Base-by-base conservation (phyloP, 2,888 invertebrate species). In the Drosophila planitibia region DNA sequence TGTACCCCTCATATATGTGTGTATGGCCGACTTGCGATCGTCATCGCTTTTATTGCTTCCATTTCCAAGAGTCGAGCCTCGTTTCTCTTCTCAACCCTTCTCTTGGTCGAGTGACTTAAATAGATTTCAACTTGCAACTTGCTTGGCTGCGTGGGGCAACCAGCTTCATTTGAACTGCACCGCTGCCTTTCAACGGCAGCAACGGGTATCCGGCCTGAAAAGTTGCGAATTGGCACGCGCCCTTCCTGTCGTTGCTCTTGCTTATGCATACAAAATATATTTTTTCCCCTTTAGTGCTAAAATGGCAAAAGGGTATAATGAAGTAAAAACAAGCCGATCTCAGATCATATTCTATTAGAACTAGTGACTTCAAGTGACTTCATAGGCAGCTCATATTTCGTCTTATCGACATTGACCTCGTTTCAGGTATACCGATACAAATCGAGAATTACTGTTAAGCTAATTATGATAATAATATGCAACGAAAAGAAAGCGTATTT, bases 221-320 rank as follows among this genome's bases (percentile, higher is more conserved):
- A 70, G 64, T 63, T n/a, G 70, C 66, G 62, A 58, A 70, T 81
- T 80, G 83, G 67, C 81, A 85, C 70, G 81, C 75, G 84, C 72
- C 89, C 70, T 73, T 73, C 67, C 66, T 60, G 22, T 37, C 28
- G n/a, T 64, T 65, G 41, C 30, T 33, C 41, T 16, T n/a, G 7
- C 2, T 44, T 67, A 55, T 30, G 53, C 35, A n/a, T 44, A 35
- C 53, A 61, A 47, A 58, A 57, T 60, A 25, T 6, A 25, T 6
- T 55, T 55, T 4, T 14, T 14, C 16, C 9, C 22, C 25, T 25
- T 22, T n/a, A 44, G 22, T 39, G 7, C 37, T 16, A 47, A 47
- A 47, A 47, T 22, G 3, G 7, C 4, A 16, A 25, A 9, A 16
- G 47, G 47, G 47, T 47, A 4, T 22, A 25, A 16, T 47, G 22